A percentile compares a stretch with the other conserved stretches of the same genome.
Evolutionary conservation across 2,888 invertebrate species (phyloP).

Genomic region (Phaedon cochleariae): DNA sequence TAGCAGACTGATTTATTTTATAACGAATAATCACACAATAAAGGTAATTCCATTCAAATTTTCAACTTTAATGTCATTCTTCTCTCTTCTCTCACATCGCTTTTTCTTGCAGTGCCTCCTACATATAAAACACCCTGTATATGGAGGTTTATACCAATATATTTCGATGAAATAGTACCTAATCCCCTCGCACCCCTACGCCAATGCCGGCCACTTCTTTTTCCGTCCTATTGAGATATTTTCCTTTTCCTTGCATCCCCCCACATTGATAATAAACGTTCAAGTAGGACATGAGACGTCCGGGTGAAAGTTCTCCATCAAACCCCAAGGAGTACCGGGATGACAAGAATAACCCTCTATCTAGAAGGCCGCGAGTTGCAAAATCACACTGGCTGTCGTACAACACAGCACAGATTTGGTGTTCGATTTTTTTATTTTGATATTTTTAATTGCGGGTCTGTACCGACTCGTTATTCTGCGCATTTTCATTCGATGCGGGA

Average conservation of each 20-base stretch:
- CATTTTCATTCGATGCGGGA: conserved; percentile 66
- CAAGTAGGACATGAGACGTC: neutral
- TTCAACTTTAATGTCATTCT: no score
- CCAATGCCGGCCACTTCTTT: conserved; percentile 1
- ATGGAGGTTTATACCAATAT: no score
- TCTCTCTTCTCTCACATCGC: no score
- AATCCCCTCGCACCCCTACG: neutral
- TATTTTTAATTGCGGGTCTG: conserved; percentile 68
- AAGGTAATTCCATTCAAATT: no score
- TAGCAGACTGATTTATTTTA: no score
- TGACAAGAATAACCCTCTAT: conserved; percentile 4
- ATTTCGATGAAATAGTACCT: no score
- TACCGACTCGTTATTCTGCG: conserved; percentile 67
- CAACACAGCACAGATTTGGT: conserved; percentile 40
- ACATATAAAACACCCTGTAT: no score
- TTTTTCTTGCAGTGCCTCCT: no score
- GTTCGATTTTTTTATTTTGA: conserved; percentile 63
- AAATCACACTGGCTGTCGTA: conserved; percentile 38
- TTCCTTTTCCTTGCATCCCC: conserved; percentile 12
- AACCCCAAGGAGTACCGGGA: neutral
- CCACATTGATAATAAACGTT: neutral
- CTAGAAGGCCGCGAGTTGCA: conserved; percentile 25
- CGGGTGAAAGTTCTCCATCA: neutral
- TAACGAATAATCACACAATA: no score
- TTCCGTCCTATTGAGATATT: neutral